A percentile compares a stretch with the other conserved stretches of the same genome.
Conservation (phyloP, 2,888 invertebrate genomes). For the Chrysomela aeneicollis region DNA sequence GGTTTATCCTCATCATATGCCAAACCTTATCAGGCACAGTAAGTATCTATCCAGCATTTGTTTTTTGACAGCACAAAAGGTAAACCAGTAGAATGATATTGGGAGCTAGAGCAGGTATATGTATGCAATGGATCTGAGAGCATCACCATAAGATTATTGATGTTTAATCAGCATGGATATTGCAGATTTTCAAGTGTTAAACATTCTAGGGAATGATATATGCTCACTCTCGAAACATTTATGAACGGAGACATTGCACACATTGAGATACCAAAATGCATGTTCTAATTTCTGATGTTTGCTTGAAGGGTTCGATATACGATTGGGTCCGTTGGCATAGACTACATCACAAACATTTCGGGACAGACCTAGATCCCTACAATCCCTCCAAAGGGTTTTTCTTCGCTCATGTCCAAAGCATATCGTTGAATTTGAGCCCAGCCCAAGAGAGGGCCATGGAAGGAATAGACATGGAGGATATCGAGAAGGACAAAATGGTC, state of each 20-base stretch:
- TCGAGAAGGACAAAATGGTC: constrained; percentile 78
- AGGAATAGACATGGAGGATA: constrained; percentile 80
- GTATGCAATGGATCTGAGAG: no score
- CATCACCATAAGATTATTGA: no score
- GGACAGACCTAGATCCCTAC: constrained; percentile 81
- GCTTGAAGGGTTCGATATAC: constrained; percentile 78
- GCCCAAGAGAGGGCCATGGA: constrained; percentile 70
- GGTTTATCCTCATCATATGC: constrained; percentile 79
- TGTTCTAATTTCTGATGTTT: constrained; percentile 8
- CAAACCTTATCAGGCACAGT: constrained; percentile 92
- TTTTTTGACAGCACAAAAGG: no score
- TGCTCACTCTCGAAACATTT: no score
- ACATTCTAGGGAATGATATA: no score
- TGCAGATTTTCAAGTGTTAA: no score
- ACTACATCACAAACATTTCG: constrained; percentile 80
- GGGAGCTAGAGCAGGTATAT: no score
- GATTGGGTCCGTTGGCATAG: constrained; percentile 86
- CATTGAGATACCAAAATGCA: no score
- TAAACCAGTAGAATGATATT: no score
- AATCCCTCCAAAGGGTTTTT: constrained; percentile 82
- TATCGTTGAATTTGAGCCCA: constrained; percentile 71
- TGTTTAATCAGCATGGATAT: no score
- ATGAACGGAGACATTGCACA: no score
- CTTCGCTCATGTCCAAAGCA: constrained; percentile 80
- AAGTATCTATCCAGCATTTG: constrained; percentile 59